Evolutionary conservation across 2,113 vertebrate genomes (phyloP).

Genomic region (Tyto alba): DNA sequence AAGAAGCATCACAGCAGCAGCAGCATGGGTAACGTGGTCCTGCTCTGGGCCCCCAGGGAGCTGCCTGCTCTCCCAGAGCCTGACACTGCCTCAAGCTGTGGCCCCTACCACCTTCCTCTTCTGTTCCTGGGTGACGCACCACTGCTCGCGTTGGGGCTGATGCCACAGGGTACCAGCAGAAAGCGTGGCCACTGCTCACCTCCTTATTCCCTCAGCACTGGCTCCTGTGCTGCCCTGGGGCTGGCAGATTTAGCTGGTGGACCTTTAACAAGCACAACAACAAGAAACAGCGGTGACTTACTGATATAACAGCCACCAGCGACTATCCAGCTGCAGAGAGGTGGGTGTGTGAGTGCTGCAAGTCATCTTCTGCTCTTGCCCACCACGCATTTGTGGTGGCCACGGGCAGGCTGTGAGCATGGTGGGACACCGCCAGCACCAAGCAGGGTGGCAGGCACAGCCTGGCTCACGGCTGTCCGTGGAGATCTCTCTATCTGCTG

Average conservation of each 20-base stretch:
- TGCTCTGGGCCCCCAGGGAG: not conserved
- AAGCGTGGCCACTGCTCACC: not conserved
- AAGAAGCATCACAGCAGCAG: too few relatives aligned
- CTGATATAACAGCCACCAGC: not conserved
- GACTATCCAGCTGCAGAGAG: not conserved
- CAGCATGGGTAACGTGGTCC: not conserved
- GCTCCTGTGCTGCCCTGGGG: not conserved
- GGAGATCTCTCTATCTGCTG: not conserved
- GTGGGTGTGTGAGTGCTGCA: not conserved
- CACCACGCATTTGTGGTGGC: not conserved
- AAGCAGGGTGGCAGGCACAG: not conserved
- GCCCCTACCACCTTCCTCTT: not conserved
- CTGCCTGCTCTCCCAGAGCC: not conserved
- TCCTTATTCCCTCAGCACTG: not conserved
- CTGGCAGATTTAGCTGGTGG: not conserved
- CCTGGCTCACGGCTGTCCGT: not conserved
- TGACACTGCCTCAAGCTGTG: not conserved
- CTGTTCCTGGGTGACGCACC: not conserved
- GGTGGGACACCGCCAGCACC: not conserved
- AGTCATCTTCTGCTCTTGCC: not conserved
- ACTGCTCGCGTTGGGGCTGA: not conserved
- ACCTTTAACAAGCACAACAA: too few relatives aligned
- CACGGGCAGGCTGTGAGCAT: accelerated
- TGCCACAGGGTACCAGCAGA: not conserved
- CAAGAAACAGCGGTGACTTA: not conserved